These are phyloP conservation scores for Noctua janthina DNA, from an alignment of 2,888 invertebrate genomes.

Conservation along the genomic window DNA sequence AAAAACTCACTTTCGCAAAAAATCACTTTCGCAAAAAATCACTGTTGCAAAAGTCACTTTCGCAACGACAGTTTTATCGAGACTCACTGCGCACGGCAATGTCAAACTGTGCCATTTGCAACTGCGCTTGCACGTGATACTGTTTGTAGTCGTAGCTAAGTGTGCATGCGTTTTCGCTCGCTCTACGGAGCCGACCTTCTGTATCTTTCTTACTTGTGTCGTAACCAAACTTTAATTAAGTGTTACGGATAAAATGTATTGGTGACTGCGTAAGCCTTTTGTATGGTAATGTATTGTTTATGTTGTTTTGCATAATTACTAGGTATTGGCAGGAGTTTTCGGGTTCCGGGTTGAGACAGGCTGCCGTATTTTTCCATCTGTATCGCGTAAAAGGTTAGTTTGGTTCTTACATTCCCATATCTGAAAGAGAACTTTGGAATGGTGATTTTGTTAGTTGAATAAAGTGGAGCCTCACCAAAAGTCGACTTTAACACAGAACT, in stretches of 20 bases:
- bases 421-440: background rate
- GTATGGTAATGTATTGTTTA: constrained; percentile 56
- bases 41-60: too few species aligned
- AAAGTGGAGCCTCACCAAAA: background rate
- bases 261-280: constrained; percentile 46
- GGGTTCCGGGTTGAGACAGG: background rate
- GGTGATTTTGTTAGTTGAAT: background rate
- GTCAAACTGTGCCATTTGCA: too few species aligned
- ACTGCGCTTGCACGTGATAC: too few species aligned
- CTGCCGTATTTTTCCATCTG: background rate
- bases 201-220: background rate
- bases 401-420: background rate
- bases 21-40: too few species aligned
- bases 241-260: constrained; percentile 45
- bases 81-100: too few species aligned
- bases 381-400: background rate
- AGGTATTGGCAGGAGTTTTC: constrained; percentile 18
- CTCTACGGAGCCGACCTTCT: background rate
- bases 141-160: background rate
- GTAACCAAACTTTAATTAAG: constrained; percentile 49
- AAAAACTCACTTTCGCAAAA: too few species aligned
- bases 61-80: too few species aligned
- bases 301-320: constrained; percentile 41
- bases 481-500: background rate
- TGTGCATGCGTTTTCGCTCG: background rate